Base-by-base conservation (phyloP, 2,888 invertebrate species). In the Eupithecia dodoneata region DNA sequence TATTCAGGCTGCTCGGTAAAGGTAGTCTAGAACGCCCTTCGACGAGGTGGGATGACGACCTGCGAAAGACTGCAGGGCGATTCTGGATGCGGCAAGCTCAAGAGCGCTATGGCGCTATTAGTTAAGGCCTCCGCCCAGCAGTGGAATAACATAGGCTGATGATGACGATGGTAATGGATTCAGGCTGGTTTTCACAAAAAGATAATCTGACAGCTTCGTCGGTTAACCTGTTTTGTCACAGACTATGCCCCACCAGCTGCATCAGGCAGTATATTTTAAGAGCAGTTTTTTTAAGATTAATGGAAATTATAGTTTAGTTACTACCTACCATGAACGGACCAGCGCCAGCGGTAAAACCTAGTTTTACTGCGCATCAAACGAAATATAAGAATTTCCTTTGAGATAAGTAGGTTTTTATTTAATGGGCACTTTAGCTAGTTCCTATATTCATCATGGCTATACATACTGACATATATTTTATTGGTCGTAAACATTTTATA, bases 401-500 rank as follows among this genome's bases (percentile, higher is more conserved):
- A 70, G 45, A 69, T 69, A 45, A 45, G 70, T 70, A 70, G 70
- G 30, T 70, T 47, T 69, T 70, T 70, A 70, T 47, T 70, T 70
- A 70, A 70, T 18, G 45, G 70, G 12, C 18, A 42, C 63, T 70
- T 70, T 7, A 70, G 47, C 47, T 70, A 70, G 47, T 70, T 49
- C 47, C 70, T 70, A 55, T 74, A 65, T 69, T 69, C 67, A 74
- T 69, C 49, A 74, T 69, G 13, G 42, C n/a, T 74, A 55, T 44
- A 70, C 47, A 70, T 70, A 70, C 65, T 66, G 45, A 70, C 63
- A 71, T 73, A 78, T 73, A 75, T 73, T 78, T 75, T 78, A 78
- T 75, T 59, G 55, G 67, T 63, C 77, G 63, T 82, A 82, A 82
- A 82, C 81, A 79, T 79, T 72, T 82, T 82, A 82, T 80, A 77